Evolutionary conservation across 2,113 vertebrate species (phyloP).

Genomic region (Sylvietta virens): DNA sequence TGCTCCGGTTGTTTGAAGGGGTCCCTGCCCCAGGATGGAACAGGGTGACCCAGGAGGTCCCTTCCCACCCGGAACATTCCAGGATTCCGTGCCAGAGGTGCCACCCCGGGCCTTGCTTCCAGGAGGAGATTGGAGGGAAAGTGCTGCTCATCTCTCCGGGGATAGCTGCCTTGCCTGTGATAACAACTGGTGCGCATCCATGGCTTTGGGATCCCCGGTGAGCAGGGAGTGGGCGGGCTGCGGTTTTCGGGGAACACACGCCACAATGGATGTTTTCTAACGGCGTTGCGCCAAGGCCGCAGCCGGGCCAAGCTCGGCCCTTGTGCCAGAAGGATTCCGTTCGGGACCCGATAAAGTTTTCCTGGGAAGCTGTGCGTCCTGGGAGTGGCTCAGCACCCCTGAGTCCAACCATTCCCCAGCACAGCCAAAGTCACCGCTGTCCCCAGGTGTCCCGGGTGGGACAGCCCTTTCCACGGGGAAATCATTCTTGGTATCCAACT

Average conservation of each 20-base stretch:
- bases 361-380: slow-evolving; percentile 36
- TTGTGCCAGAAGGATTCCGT: background rate
- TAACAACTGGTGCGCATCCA: background rate
- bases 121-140: background rate
- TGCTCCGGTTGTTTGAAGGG: background rate
- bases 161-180: background rate
- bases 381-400: background rate
- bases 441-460: background rate
- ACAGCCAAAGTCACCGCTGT: background rate
- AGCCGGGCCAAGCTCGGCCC: slow-evolving; percentile 14
- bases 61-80: too few species aligned
- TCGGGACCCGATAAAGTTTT: slow-evolving; percentile 22
- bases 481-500: accelerated
- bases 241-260: background rate
- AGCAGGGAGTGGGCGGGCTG: background rate
- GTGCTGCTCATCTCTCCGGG: background rate
- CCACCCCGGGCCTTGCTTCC: background rate
- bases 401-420: too few species aligned
- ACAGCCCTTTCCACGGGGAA: background rate
- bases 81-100: too few species aligned
- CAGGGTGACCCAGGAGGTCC: too few species aligned
- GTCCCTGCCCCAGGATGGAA: background rate
- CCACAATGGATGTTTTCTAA: background rate
- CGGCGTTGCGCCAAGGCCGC: background rate
- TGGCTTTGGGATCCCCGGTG: background rate